Percentiles rank a stretch among this genome's conserved stretches.
Conservation (phyloP, 2,888 invertebrate species). For the Hofmannophila pseudospretella region DNA sequence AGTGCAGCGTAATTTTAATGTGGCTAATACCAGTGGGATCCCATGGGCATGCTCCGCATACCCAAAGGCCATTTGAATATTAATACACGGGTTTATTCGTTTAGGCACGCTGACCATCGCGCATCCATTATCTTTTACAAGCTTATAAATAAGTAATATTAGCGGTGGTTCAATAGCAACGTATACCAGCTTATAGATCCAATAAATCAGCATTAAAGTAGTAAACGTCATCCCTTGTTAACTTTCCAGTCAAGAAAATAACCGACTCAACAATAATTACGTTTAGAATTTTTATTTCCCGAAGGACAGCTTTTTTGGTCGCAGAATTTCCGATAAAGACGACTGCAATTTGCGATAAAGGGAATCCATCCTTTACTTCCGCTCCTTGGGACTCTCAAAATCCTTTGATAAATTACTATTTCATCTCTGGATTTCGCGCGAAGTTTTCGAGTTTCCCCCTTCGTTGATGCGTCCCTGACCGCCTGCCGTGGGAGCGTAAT, state of each 20-base stretch:
- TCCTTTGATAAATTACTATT: conserved; percentile 77
- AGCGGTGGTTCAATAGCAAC: neutral
- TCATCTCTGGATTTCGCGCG: conserved; percentile 64
- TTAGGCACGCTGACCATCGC: conserved; percentile 45
- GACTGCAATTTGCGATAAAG: conserved; percentile 57
- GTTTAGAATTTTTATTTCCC: conserved; percentile 3
- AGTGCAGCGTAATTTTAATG: conserved; percentile 43
- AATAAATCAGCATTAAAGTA: conserved; percentile 17
- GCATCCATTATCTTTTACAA: conserved; percentile 53
- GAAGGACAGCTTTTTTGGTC: conserved; percentile 21
- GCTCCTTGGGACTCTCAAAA: conserved; percentile 60
- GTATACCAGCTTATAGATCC: conserved; percentile 14
- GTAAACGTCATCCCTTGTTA: neutral
- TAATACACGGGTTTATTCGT: conserved; percentile 53
- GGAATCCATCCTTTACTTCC: conserved; percentile 55
- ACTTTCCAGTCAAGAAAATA: neutral
- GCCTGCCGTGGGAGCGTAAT: conserved; percentile 23
- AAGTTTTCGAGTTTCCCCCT: conserved; percentile 57
- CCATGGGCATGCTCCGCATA: conserved; percentile 42
- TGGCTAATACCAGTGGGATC: conserved; percentile 52
- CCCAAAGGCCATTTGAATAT: conserved; percentile 67
- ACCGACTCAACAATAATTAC: no score
- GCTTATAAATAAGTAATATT: conserved; percentile 48
- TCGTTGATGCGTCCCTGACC: conserved; percentile 23
- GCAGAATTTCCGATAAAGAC: conserved; percentile 38